Evolutionary conservation across 2,113 vertebrate species (phyloP).

Genomic region (Gymnarchus niloticus): DNA sequence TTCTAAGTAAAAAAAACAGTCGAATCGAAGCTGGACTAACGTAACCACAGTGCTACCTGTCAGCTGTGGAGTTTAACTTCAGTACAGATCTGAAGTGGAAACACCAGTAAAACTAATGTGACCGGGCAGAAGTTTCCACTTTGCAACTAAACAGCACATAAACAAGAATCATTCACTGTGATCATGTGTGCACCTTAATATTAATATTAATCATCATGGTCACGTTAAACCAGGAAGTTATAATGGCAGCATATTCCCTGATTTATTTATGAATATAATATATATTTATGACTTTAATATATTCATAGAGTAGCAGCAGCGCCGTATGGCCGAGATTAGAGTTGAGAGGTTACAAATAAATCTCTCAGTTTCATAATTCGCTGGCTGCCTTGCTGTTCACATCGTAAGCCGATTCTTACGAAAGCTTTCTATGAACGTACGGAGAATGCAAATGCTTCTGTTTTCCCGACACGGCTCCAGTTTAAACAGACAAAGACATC

Average conservation of each 20-base stretch:
- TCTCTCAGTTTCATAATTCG: neutral
- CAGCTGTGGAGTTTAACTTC: neutral
- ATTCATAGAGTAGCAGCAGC: neutral
- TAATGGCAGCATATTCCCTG: neutral
- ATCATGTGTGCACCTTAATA: neutral
- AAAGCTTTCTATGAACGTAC: neutral
- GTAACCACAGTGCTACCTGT: neutral
- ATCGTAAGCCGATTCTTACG: neutral
- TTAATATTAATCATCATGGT: neutral
- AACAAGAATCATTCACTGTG: neutral
- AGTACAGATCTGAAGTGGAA: neutral
- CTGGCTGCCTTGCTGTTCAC: neutral
- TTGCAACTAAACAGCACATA: neutral
- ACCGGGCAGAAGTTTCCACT: neutral
- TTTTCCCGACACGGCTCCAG: no score
- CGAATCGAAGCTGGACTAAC: no score
- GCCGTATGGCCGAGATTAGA: slow-evolving; percentile 8
- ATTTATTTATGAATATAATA: slow-evolving; percentile 9
- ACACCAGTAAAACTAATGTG: neutral
- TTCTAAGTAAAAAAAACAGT: neutral
- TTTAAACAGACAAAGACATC: neutral
- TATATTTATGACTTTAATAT: slow-evolving; percentile 7
- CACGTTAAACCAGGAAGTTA: neutral
- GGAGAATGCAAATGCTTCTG: neutral
- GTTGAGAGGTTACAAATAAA: slow-evolving; percentile 10